Percentiles rank a stretch among this genome's conserved stretches.
phyloP scores from a whole-genome alignment of 2,888 invertebrate genomes.

The Erebia epiphron region DNA sequence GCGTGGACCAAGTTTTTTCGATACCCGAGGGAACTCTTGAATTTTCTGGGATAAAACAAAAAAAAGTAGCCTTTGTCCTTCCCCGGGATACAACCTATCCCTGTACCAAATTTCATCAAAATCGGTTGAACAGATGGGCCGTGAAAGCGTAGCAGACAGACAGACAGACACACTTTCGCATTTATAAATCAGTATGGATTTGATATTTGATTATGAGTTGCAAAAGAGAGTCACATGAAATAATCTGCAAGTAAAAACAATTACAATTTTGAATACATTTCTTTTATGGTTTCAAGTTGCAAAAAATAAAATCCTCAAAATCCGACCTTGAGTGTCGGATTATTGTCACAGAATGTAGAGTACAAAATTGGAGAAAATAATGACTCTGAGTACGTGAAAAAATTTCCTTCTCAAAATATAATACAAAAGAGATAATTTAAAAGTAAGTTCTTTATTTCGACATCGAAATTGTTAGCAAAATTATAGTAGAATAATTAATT shows the following conservation, averaged over 20 bases:
- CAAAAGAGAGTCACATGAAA: no score
- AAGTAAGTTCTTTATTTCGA: slow-evolving; percentile 4
- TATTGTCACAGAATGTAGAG: neutral
- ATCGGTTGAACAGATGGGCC: no score
- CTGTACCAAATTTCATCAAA: no score
- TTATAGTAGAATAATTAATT: neutral
- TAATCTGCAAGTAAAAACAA: no score
- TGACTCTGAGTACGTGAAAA: neutral
- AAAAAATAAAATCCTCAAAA: neutral
- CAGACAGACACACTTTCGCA: no score
- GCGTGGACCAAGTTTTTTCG: no score
- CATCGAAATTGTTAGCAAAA: slow-evolving; percentile 5
- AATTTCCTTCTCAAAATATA: neutral
- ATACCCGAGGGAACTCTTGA: no score
- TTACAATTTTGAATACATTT: neutral
- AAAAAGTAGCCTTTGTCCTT: no score
- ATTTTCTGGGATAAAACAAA: no score
- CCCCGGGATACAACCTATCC: no score
- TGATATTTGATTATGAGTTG: neutral
- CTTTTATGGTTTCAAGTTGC: neutral
- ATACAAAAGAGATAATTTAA: neutral
- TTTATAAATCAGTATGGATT: no score
- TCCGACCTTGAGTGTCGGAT: slow-evolving; percentile 1
- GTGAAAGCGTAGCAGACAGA: no score
- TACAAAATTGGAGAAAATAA: neutral